phyloP scores from a whole-genome alignment of 64 coral and sea anemone genomes.

The Montipora efflorescens region DNA sequence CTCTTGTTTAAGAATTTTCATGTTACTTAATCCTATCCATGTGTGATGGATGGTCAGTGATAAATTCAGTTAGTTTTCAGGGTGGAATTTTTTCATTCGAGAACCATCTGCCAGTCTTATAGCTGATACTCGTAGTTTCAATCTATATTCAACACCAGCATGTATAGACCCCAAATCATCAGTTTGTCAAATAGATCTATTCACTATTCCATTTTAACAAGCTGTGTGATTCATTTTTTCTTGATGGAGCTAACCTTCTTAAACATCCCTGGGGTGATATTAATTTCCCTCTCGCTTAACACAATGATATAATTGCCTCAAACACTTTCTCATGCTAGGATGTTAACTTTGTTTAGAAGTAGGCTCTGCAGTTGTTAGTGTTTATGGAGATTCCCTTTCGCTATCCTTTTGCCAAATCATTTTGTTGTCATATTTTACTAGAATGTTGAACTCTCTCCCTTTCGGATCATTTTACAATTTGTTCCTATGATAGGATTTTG shows the following conservation, averaged over 20 bases:
- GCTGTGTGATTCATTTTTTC: not conserved
- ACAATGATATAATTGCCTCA: constrained; percentile 61
- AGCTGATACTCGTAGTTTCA: not conserved
- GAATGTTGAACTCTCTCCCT: too few relatives aligned
- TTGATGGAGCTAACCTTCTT: not conserved
- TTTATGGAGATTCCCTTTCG: not conserved
- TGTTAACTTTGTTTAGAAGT: constrained; percentile 46
- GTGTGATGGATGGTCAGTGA: not conserved
- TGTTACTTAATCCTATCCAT: constrained; percentile 32
- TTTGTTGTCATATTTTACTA: not conserved
- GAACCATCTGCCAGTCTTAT: constrained; percentile 22
- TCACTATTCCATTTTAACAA: not conserved
- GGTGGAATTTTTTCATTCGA: constrained; percentile 2
- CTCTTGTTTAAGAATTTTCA: constrained; percentile 41
- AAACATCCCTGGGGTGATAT: constrained; percentile 45
- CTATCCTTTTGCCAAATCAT: not conserved
- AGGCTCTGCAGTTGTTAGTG: not conserved
- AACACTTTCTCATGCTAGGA: constrained; percentile 39
- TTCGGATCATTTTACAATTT: not conserved
- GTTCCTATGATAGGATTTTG: not conserved
- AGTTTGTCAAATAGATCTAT: too few relatives aligned
- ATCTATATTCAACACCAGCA: not conserved
- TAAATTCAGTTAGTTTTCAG: not conserved
- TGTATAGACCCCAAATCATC: too few relatives aligned
- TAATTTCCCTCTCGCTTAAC: constrained; percentile 29